Evolutionary conservation across 92 coral and sea anemone genomes (phyloP), one percentile per base, ranked within the genome.

Genomic region (Zoanthus sociatus): DNA sequence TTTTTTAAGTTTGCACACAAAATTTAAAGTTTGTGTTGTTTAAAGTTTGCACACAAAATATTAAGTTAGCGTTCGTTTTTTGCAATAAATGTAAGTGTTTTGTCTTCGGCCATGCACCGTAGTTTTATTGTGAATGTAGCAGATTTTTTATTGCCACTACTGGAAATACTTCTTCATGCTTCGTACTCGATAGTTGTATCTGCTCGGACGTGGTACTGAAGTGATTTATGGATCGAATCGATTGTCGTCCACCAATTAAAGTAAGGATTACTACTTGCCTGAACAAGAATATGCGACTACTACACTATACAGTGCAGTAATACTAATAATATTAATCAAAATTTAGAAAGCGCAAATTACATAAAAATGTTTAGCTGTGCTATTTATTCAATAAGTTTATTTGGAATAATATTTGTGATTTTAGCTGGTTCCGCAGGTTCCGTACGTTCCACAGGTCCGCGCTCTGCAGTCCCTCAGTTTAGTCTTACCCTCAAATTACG

Each of bases 91-190:
- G 26, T 26, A 26, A 26, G 26, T 26, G 26, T 26, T 26, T 26
- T 26, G 26, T 26, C 26, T 26, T 26, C 26, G 26, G 26, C 26
- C 26, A 26, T 26, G 0, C 26, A 26, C 26, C 26, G 26, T 26
- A 26, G 26, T 26, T 26, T 26, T 26, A 26, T 26, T 26, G 26
- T 26, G 26, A 26, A 68, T 70, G 75, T 47, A 70, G 75, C 75
- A 70, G 46, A 70, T 16, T 30, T 70, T 42, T 70, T 70, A 31
- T 33, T 50, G 14, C 75, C 75, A 3, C 75, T 70, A 32, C 75
- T 70, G 75, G 42, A 70, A 70, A 70, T 70, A 42, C 48, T 70
- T 70, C 48, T 70, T 70, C 75, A 70, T 70, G 75, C 75, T 70
- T 70, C 50, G 75, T 70, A 70, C 75, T 42, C 75, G 75, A 70